Conservation (phyloP, 2,113 vertebrate species). For the Lophotis ruficrista region DNA sequence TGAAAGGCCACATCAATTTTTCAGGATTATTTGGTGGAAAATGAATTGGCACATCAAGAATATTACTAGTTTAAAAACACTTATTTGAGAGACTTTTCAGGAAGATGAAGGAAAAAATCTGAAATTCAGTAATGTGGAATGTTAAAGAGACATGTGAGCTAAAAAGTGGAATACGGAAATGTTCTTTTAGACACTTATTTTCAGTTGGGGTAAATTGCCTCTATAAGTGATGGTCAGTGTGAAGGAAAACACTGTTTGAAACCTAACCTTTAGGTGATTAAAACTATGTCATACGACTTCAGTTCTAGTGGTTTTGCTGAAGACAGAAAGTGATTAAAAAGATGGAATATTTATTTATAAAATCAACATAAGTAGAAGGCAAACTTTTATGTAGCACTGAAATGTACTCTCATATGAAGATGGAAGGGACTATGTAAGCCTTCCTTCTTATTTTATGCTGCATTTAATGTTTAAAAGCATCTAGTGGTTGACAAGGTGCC, state of each 20-base stretch:
- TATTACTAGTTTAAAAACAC: background rate
- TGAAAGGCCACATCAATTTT: background rate
- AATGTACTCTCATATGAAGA: background rate
- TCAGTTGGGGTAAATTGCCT: background rate
- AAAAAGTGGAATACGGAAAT: background rate
- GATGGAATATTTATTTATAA: background rate
- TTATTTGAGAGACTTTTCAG: background rate
- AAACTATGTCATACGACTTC: background rate
- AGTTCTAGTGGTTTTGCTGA: background rate
- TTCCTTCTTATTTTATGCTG: background rate
- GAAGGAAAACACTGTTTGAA: background rate
- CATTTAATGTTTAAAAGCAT: background rate
- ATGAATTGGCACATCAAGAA: background rate
- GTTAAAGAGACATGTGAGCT: fast-evolving
- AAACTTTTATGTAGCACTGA: background rate
- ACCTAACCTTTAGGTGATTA: background rate
- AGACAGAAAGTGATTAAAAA: background rate
- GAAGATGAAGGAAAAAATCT: background rate
- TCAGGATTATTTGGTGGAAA: background rate
- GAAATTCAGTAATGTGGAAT: background rate
- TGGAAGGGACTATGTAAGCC: background rate
- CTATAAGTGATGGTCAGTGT: background rate
- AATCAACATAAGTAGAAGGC: background rate
- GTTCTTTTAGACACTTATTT: background rate
- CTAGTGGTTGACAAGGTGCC: background rate